Evolutionary conservation across 2,888 invertebrate genomes (phyloP).

Genomic region (Petrolisthes manimaculis): DNA sequence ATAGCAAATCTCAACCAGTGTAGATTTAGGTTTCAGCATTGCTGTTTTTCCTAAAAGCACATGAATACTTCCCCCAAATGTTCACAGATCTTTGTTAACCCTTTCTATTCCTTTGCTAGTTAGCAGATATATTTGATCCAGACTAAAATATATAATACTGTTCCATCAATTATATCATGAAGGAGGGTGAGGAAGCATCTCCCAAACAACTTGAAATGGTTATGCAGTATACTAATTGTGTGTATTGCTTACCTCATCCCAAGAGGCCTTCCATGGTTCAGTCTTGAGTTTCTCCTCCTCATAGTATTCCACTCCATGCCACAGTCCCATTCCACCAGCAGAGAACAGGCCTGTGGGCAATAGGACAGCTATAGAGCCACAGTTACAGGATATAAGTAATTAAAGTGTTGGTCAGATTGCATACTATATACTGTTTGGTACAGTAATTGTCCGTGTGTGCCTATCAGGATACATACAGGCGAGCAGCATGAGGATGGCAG

Average conservation of each 20-base stretch:
- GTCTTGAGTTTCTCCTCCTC: slow-evolving; percentile 96
- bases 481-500: slow-evolving; percentile 89
- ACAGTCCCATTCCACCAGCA: slow-evolving; percentile 94
- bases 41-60: too few species aligned
- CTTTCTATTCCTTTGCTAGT: too few species aligned
- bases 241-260: slow-evolving; percentile 68
- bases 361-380: background rate
- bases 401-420: too few species aligned
- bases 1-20: too few species aligned
- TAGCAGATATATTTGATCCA: too few species aligned
- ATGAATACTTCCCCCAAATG: too few species aligned
- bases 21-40: too few species aligned
- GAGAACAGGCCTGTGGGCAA: slow-evolving; percentile 80
- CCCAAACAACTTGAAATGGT: background rate
- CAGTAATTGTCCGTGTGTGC: background rate
- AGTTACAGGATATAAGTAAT: background rate
- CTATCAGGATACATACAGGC: slow-evolving; percentile 77
- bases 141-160: too few species aligned
- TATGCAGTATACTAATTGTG: background rate
- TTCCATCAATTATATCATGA: too few species aligned
- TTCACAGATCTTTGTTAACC: too few species aligned
- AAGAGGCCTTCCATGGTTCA: slow-evolving; percentile 96
- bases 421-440: background rate
- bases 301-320: slow-evolving; percentile 96
- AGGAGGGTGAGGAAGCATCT: too few species aligned